A percentile compares a stretch with the other conserved stretches of the same genome.
These are phyloP conservation scores for Emmelina monodactyla DNA, from an alignment of 2,888 invertebrate genomes.

Conservation along the genomic window DNA sequence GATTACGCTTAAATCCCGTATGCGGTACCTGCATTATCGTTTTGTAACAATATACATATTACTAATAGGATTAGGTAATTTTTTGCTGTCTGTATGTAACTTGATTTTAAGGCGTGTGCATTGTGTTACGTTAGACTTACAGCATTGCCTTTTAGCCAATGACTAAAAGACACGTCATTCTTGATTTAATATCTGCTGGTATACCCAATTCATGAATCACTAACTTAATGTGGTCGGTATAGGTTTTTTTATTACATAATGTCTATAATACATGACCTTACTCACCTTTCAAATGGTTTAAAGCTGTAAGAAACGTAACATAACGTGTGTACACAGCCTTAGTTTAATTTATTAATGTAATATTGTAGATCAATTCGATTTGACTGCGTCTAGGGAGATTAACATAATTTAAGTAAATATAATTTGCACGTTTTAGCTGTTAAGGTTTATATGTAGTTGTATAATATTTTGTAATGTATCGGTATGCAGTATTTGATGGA, in stretches of 20 bases:
- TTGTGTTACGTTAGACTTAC: no score
- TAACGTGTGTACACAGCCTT: no score
- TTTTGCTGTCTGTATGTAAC: conserved; percentile 39
- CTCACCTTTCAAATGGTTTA: no score
- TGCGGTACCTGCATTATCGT: conserved; percentile 52
- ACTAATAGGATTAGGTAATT: conserved; percentile 38
- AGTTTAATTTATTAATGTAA: conserved; percentile 50
- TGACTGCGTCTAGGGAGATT: conserved; percentile 57
- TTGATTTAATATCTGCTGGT: no score
- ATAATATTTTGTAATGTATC: background rate
- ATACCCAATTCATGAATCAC: no score
- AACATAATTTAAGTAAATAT: conserved; percentile 45
- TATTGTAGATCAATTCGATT: conserved; percentile 53
- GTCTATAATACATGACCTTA: no score
- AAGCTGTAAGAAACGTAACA: no score
- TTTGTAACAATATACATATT: conserved; percentile 49
- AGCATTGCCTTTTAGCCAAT: no score
- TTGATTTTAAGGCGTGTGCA: no score
- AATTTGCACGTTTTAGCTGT: conserved; percentile 44
- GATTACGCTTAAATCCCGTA: conserved; percentile 51
- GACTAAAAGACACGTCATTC: no score
- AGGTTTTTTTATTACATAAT: no score
- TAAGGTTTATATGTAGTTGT: conserved; percentile 22
- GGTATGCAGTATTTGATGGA: background rate
- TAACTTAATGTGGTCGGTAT: no score